phyloP scores from a whole-genome alignment of 2,797 vertebrate species.

The Syngnathus rostellatus region DNA sequence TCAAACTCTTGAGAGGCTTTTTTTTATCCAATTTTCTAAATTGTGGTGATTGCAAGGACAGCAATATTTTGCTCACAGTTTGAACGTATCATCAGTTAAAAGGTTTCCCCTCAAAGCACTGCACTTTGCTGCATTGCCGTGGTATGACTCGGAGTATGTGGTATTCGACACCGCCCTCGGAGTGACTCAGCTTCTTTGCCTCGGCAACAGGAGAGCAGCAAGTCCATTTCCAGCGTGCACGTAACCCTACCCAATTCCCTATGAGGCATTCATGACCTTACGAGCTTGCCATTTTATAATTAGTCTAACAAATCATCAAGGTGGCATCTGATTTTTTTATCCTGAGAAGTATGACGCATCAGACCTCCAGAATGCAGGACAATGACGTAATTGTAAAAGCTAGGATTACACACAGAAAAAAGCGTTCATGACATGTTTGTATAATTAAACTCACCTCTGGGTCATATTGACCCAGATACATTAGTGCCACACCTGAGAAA shows the following conservation, averaged over 20 bases:
- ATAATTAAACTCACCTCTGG: no score
- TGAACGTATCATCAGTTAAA: background rate
- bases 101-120: background rate
- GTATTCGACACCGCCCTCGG: constrained; percentile 39
- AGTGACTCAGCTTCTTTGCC: constrained; percentile 49
- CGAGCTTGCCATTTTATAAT: background rate
- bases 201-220: constrained; percentile 33
- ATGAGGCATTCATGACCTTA: background rate
- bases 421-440: no score
- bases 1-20: no score
- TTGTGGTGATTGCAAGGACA: background rate
- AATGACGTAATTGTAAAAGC: background rate
- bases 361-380: background rate
- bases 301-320: background rate
- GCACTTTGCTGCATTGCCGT: constrained; percentile 43
- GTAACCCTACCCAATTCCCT: constrained; percentile 1
- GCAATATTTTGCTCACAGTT: background rate
- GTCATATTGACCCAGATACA: no score
- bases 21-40: background rate
- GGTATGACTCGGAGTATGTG: constrained; percentile 54
- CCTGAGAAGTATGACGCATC: background rate
- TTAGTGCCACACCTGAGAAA: no score
- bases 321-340: background rate
- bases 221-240: constrained; percentile 8
- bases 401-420: no score